These are phyloP conservation scores for Ctenopoma multispine DNA, from an alignment of 2,797 vertebrate genomes.

Conservation along the genomic window DNA sequence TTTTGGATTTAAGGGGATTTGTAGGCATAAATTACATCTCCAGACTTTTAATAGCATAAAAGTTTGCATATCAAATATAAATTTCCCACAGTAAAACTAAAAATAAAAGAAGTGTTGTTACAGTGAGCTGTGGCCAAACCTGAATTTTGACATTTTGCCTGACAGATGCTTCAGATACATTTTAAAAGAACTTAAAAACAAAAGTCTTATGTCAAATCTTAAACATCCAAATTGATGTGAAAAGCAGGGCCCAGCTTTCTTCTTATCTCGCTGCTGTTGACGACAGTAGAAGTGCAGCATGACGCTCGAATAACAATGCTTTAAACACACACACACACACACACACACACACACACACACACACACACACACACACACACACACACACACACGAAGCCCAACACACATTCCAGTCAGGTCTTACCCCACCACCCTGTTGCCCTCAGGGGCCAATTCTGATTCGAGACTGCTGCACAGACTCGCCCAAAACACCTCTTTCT, in stretches of 20 bases:
- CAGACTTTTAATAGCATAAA: too few species aligned
- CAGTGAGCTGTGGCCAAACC: neutral
- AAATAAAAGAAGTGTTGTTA: too few species aligned
- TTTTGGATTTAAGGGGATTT: conserved; percentile 2
- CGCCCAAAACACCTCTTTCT: conserved; percentile 48
- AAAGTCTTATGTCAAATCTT: neutral
- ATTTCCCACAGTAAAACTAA: too few species aligned
- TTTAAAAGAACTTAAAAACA: neutral
- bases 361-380: conserved; percentile 16
- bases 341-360: too few species aligned
- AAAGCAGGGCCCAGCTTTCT: neutral
- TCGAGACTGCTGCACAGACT: conserved; percentile 70
- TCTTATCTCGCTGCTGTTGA: neutral
- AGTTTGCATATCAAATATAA: too few species aligned
- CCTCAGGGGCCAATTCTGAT: conserved; percentile 63
- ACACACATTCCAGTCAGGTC: conserved; percentile 68
- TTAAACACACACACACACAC: too few species aligned
- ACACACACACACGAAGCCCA: conserved; percentile 14
- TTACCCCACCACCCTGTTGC: conserved; percentile 52
- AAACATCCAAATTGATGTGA: neutral
- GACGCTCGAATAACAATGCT: conserved; percentile 24
- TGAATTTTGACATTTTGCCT: neutral
- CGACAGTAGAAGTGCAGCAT: conserved; percentile 2
- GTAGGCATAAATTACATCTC: neutral
- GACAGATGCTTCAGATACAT: neutral